Evolutionary conservation across 2,797 vertebrate genomes (phyloP), one percentile per base, ranked within the genome.

Genomic region (Acrossocheilus fasciatus): DNA sequence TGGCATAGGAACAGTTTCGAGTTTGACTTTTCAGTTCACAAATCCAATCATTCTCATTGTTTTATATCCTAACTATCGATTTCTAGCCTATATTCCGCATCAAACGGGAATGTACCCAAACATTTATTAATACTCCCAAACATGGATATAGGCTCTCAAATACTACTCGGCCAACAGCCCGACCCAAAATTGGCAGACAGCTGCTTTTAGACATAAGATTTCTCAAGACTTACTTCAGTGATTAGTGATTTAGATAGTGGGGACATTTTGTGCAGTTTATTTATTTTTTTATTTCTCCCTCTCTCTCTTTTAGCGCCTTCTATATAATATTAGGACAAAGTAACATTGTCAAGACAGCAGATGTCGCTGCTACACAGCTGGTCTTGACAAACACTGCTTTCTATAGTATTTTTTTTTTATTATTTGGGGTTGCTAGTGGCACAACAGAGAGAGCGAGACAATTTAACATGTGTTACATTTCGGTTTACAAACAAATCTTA

Each of bases 331-430:
- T 23, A 57, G 18, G 6, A 12, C 17, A 41, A 66, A 18, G 39
- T 64, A 2, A 15, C 36, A 1, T 17, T 4, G 47, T 78, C 6
- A 54, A 30, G 20, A 80, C 89, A 86, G 82, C 84, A 91, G 91
- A 84, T 91, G 90, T 90, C 39, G 84, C 79, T 85, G 74, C 83
- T 76, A 68, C 34, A 89, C 64, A 81, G 83, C n/a, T 41, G 18
- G 52, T 10, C 1, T 26, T 26, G 12, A 15, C 41, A 73, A 45
- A 73, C 41, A 14, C 23, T 4, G 39, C 14, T 26, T 73, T 73
- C 26, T 18, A 6, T 18, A n/a, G 9, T 57, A 23, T 11, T 59
- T n/a, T 59, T 59, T n/a, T 59, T 50, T 23, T 30, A 30, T 30
- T 30, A 59, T n/a, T 59, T n/a, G 23, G 23, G 57, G 57, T 59